Evolutionary conservation across 1,140 invertebrate species (phyloP).

Genomic region (Hyles vespertilio): DNA sequence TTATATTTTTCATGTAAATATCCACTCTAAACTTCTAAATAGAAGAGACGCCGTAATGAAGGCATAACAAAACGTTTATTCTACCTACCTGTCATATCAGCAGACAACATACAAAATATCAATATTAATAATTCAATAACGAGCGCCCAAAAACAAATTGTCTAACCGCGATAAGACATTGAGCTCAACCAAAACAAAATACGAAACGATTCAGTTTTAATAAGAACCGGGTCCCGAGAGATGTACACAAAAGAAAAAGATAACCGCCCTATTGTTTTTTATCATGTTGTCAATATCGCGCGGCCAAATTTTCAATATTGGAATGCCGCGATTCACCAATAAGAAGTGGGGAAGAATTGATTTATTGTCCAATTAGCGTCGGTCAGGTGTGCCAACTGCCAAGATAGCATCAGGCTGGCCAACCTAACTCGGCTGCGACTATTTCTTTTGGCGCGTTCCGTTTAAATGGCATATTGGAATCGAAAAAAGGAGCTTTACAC

Average conservation of each 20-base stretch:
- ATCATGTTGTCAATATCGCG: slow-evolving; percentile 74
- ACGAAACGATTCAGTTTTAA: slow-evolving; percentile 58
- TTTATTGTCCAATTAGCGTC: slow-evolving; percentile 76
- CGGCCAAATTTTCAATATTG: slow-evolving; percentile 76
- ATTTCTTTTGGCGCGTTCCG: slow-evolving; percentile 70
- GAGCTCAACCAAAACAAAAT: slow-evolving; percentile 56
- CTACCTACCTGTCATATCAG: slow-evolving; percentile 5
- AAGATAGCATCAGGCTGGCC: slow-evolving; percentile 73
- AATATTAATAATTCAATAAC: slow-evolving; percentile 70
- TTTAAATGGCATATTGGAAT: slow-evolving; percentile 73
- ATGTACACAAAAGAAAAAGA: slow-evolving; percentile 75
- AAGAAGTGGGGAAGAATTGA: slow-evolving; percentile 75
- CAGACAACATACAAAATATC: slow-evolving; percentile 27
- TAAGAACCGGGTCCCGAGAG: slow-evolving; percentile 64
- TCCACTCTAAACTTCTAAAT: neutral
- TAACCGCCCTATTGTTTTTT: slow-evolving; percentile 71
- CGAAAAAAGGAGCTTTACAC: slow-evolving; percentile 71
- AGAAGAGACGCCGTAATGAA: neutral
- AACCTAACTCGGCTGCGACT: slow-evolving; percentile 66
- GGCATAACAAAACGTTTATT: neutral
- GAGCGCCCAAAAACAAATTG: slow-evolving; percentile 71
- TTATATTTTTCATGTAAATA: too few species aligned
- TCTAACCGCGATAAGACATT: slow-evolving; percentile 66
- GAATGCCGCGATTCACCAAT: slow-evolving; percentile 75
- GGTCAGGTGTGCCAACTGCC: slow-evolving; percentile 75